phyloP scores from a whole-genome alignment of 2,888 invertebrate species.

The Xanthorhoe designata region DNA sequence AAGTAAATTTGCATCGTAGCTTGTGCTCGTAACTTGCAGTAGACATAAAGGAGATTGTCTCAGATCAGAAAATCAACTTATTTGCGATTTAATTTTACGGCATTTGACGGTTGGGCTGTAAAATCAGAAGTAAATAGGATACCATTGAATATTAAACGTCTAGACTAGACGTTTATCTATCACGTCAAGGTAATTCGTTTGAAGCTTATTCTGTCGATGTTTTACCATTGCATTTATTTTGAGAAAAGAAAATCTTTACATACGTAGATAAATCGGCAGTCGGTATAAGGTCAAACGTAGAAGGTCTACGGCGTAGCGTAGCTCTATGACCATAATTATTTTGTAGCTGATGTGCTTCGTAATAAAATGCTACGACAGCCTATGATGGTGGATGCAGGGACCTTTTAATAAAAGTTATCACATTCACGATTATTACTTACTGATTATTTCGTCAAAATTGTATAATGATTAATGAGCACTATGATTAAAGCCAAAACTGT shows the following conservation, averaged over 20 bases:
- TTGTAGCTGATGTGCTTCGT: background rate
- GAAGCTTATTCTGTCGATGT: constrained; percentile 5
- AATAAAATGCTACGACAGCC: background rate
- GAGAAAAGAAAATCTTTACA: no score
- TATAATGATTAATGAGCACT: constrained; percentile 36
- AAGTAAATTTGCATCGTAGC: background rate
- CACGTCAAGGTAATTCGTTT: constrained; percentile 19
- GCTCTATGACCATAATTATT: background rate
- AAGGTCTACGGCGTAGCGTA: constrained; percentile 7
- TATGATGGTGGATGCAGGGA: background rate
- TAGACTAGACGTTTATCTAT: no score
- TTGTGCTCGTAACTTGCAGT: constrained; percentile 11
- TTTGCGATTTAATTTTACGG: constrained; percentile 25
- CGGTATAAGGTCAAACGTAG: background rate
- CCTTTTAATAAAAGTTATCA: constrained; percentile 17
- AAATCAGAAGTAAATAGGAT: constrained; percentile 24
- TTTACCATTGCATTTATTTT: no score
- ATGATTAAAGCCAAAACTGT: constrained; percentile 5
- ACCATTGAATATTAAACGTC: constrained; percentile 27
- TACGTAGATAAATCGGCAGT: no score
- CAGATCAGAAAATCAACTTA: constrained; percentile 22
- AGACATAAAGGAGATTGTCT: constrained; percentile 14
- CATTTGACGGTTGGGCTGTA: constrained; percentile 29
- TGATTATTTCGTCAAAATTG: constrained; percentile 28
- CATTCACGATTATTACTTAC: constrained; percentile 13